These are phyloP conservation scores for Bugula neritina DNA, from an alignment of 2,888 invertebrate genomes.

Conservation along the genomic window DNA sequence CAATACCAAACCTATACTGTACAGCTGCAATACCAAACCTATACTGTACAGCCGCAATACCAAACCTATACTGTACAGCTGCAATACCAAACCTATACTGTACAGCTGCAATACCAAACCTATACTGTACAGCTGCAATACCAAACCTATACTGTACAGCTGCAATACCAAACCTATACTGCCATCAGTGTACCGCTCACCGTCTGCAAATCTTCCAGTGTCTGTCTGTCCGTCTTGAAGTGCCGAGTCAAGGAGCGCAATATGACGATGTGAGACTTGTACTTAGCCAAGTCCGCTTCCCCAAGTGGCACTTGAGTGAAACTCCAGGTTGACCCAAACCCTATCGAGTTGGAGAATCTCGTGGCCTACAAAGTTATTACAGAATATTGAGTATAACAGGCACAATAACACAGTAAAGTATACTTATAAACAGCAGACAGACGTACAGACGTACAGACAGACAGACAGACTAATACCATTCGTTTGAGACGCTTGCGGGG, in stretches of 20 bases:
- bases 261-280: not conserved
- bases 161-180: too few relatives aligned
- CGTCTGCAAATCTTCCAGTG: constrained; percentile 21
- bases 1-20: not conserved
- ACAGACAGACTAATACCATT: too few relatives aligned
- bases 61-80: not conserved
- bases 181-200: too few relatives aligned
- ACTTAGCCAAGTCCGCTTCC: not conserved
- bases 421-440: too few relatives aligned
- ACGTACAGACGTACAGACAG: too few relatives aligned
- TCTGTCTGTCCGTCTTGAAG: constrained; percentile 17
- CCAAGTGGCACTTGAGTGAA: not conserved
- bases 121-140: not conserved
- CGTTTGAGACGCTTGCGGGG: constrained; percentile 15
- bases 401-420: too few relatives aligned
- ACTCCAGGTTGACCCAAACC: constrained; percentile 14
- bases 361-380: constrained; percentile 12
- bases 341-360: constrained; percentile 16
- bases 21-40: not conserved
- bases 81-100: not conserved
- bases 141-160: not conserved
- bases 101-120: not conserved
- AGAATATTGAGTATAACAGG: too few relatives aligned
- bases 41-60: not conserved
- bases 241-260: not conserved